Percentiles rank a stretch among this genome's conserved stretches.
These are phyloP conservation scores for Pristionchus mayeri DNA, from an alignment of 2,888 invertebrate species.

Conservation along the genomic window DNA sequence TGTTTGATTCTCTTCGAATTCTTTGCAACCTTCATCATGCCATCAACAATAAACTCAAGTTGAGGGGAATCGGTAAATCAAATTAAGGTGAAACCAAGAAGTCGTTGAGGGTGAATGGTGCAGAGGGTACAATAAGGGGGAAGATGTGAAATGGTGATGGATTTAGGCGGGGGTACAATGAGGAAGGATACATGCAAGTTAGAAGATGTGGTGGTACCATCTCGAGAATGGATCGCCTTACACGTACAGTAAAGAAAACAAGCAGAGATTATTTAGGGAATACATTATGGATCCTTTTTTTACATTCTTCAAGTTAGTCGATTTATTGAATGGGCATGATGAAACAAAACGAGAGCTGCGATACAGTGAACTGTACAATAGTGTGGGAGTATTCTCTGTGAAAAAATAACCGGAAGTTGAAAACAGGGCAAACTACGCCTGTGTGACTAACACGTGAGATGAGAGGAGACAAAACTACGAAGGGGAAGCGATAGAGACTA, in stretches of 20 bases:
- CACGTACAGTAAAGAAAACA: conserved; percentile 34
- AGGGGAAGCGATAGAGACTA: conserved; percentile 22
- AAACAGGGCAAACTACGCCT: conserved; percentile 42
- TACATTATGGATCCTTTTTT: too few species aligned
- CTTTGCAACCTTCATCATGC: not conserved
- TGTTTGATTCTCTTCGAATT: too few species aligned
- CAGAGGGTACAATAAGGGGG: not conserved
- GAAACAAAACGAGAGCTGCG: not conserved
- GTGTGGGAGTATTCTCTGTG: not conserved
- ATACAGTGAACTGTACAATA: conserved; percentile 13
- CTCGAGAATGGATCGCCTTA: conserved; percentile 31
- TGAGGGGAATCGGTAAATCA: not conserved
- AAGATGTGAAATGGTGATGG: too few species aligned
- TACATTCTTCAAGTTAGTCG: not conserved
- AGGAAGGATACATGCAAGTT: not conserved
- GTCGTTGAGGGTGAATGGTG: not conserved
- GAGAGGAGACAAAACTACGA: not conserved
- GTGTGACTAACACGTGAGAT: conserved; percentile 34
- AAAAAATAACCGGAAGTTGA: conserved; percentile 32
- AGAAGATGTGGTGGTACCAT: conserved; percentile 38
- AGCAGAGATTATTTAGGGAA: not conserved
- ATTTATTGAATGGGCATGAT: not conserved
- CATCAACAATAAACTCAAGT: conserved; percentile 4
- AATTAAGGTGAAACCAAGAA: not conserved
- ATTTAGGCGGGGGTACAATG: not conserved